These are phyloP conservation scores for Myotis davidii DNA, from an alignment of 2,113 vertebrate species.

Conservation along the genomic window DNA sequence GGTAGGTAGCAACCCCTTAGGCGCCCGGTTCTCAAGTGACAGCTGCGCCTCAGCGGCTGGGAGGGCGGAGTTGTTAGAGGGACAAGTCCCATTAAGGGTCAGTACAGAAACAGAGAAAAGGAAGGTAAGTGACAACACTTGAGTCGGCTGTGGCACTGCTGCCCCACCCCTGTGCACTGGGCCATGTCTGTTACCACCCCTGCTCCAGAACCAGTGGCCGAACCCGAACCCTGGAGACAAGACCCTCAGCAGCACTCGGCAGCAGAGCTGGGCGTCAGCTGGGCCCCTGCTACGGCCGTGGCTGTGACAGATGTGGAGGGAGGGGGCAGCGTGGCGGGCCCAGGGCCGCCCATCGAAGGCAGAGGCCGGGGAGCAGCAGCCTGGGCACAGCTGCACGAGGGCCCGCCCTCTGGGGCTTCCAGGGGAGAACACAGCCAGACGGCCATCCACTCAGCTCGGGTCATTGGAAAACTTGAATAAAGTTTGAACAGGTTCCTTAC, in stretches of 20 bases:
- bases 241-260: accelerated
- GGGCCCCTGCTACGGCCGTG: neutral
- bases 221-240: neutral
- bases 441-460: neutral
- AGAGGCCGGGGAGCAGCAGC: neutral
- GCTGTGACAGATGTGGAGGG: neutral
- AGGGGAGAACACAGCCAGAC: neutral
- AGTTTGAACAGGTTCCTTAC: slow-evolving; percentile 85
- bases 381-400: neutral
- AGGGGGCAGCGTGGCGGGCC: neutral
- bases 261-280: neutral
- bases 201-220: neutral
- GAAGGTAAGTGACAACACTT: neutral
- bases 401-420: neutral
- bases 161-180: neutral
- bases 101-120: neutral
- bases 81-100: neutral
- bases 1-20: neutral
- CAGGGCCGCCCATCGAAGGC: accelerated
- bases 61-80: neutral
- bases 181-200: neutral
- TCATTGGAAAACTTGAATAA: slow-evolving; percentile 68
- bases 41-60: neutral
- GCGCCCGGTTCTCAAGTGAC: neutral
- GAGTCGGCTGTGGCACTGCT: neutral